These are phyloP conservation scores for Nymphalis io DNA, from an alignment of 1,140 invertebrate genomes.

Conservation along the genomic window DNA sequence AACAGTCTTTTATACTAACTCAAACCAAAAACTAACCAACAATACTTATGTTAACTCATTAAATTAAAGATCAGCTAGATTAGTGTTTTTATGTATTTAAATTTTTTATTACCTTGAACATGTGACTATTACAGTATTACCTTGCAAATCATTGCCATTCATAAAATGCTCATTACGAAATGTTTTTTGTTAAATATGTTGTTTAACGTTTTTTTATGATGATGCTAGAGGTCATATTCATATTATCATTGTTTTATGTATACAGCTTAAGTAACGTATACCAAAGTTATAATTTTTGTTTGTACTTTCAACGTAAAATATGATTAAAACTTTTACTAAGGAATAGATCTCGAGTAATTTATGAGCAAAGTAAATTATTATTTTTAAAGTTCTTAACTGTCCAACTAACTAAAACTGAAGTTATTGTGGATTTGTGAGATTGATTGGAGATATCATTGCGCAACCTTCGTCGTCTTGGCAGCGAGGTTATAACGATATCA, in stretches of 20 bases:
- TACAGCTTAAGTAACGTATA: no score
- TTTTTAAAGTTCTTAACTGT: background rate
- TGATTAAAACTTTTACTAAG: no score
- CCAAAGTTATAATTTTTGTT: no score
- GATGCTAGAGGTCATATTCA: no score
- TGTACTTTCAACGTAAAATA: no score
- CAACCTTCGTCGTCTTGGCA: slow-evolving; percentile 61
- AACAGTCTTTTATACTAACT: slow-evolving; percentile 18
- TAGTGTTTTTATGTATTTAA: background rate
- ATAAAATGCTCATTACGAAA: background rate
- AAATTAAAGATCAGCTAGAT: no score
- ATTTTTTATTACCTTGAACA: slow-evolving; percentile 3
- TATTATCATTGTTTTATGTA: no score
- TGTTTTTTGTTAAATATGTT: no score
- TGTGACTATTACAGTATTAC: background rate
- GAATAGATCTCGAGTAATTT: no score
- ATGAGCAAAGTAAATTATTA: no score
- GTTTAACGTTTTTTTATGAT: no score
- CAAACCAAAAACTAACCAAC: background rate
- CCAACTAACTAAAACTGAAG: background rate
- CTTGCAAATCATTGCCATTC: background rate
- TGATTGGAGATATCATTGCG: slow-evolving; percentile 49
- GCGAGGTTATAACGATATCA: slow-evolving; percentile 59
- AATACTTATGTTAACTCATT: no score
- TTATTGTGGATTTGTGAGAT: background rate